These are phyloP conservation scores for Macquaria australasica DNA, from an alignment of 2,113 vertebrate species.

Conservation along the genomic window DNA sequence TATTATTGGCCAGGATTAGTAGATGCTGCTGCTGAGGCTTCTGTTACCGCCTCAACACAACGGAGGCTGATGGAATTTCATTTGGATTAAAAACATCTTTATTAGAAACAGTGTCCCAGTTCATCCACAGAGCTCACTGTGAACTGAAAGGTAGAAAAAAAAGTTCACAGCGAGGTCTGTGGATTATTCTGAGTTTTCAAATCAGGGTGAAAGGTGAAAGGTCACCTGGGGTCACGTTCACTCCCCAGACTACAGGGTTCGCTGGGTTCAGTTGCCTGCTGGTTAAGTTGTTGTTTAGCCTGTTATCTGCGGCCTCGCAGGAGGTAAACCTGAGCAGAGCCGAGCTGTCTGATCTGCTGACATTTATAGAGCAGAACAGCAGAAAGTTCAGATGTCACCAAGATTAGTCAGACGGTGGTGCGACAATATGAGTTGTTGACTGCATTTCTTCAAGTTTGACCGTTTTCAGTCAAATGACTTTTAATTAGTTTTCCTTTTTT, in stretches of 20 bases:
- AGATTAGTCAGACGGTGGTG: neutral
- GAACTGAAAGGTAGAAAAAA: too few species aligned
- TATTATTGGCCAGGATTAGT: too few species aligned
- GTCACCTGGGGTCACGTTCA: constrained; percentile 9
- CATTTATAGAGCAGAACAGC: constrained; percentile 15
- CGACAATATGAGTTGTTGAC: too few species aligned
- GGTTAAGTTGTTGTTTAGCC: constrained; percentile 12
- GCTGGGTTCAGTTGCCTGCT: neutral
- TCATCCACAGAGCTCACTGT: too few species aligned
- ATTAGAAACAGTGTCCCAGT: too few species aligned
- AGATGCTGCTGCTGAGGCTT: too few species aligned
- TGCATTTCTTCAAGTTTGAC: too few species aligned
- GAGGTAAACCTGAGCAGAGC: constrained; percentile 33
- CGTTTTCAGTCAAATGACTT: neutral
- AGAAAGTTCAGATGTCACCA: neutral
- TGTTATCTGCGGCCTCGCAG: constrained; percentile 28
- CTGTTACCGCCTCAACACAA: too few species aligned
- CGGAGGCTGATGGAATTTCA: neutral
- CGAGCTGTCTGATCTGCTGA: constrained; percentile 50
- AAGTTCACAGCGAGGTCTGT: neutral
- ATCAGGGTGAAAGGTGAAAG: constrained; percentile 18
- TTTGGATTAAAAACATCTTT: neutral
- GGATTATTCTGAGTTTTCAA: neutral
- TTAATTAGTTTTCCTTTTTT: neutral
- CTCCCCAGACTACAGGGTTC: neutral